phyloP scores from a whole-genome alignment of 2,888 invertebrate species.

The Anagyrus pseudococci region DNA sequence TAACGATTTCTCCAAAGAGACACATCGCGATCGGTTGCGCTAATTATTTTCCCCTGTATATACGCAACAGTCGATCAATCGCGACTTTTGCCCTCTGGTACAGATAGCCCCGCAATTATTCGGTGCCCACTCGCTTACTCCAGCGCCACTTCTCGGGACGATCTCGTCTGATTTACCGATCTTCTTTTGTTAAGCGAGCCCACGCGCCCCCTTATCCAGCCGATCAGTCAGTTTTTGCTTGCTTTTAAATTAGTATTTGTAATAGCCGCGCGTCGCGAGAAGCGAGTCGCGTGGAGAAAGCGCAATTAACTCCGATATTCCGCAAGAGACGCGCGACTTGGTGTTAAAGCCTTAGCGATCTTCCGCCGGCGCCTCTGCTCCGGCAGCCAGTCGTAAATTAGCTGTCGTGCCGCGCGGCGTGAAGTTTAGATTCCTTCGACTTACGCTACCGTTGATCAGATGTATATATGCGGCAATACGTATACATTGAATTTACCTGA shows the following conservation, averaged over 20 bases:
- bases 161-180: constrained; percentile 33
- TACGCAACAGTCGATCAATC: too few species aligned
- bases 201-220: constrained; percentile 13
- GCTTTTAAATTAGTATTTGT: constrained; percentile 35
- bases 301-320: constrained; percentile 27
- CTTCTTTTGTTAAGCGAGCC: neutral
- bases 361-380: constrained; percentile 1
- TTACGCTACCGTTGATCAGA: too few species aligned
- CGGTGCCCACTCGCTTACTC: too few species aligned
- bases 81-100: too few species aligned
- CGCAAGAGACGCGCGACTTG: constrained; percentile 1
- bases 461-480: too few species aligned
- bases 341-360: neutral
- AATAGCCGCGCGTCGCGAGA: constrained; percentile 9
- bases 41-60: too few species aligned
- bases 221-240: constrained; percentile 25
- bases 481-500: too few species aligned
- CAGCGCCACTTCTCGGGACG: constrained; percentile 25
- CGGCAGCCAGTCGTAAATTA: neutral
- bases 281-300: constrained; percentile 12
- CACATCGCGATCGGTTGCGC: too few species aligned
- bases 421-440: neutral
- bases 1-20: too few species aligned
- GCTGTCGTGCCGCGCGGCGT: neutral
- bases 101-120: too few species aligned